Evolutionary conservation across 2,888 invertebrate genomes (phyloP), one percentile per base, ranked within the genome.

Genomic region (Ctenicera cuprea): DNA sequence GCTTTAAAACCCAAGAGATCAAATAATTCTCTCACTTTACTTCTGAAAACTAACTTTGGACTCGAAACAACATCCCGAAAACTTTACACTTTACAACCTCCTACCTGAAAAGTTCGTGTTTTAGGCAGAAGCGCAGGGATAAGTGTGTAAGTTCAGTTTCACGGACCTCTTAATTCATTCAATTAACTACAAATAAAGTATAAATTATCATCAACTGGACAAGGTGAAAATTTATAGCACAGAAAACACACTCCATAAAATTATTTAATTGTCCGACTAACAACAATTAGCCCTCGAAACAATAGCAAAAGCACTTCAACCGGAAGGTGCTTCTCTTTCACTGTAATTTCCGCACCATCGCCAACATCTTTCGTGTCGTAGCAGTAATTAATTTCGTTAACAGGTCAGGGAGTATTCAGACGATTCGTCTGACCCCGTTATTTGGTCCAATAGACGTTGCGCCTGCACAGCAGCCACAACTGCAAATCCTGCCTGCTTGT

Each of bases 371-470:
- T 61, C 61, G 48, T 62, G 59, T 38, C 59, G 48, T 20, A 62
- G 57, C 33, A 26, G 30, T 69, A 69, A 69, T 69, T 69, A 69
- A 69, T 69, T 69, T 69, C 50, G 50, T 62, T 69, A 37, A 61
- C 61, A 69, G 69, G 61, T 69, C 43, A 48, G 57, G 18, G 45
- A 14, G 45, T 37, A 37, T 61, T 62, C 69, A 37, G 48, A 43
- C 62, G 38, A 62, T 30, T 45, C 9, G 62, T 45, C 18, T 45
- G 62, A 62, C 62, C 62, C 14, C 59, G 37, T 38, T 54, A 54
- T 30, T 30, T 54, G 30, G 54, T 33, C 14, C 54, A 30, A 54
- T 52, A n/a, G 22, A 12, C 26, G 26, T 16, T 14, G 20, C 14
- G 30, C 26, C 16, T 5, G 3, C 26, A 26, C 3, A 26, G 26